A percentile compares a stretch with the other conserved stretches of the same genome.
Conservation (phyloP, 92 coral and sea anemone genomes). For the Umimayanthus kanabou region DNA sequence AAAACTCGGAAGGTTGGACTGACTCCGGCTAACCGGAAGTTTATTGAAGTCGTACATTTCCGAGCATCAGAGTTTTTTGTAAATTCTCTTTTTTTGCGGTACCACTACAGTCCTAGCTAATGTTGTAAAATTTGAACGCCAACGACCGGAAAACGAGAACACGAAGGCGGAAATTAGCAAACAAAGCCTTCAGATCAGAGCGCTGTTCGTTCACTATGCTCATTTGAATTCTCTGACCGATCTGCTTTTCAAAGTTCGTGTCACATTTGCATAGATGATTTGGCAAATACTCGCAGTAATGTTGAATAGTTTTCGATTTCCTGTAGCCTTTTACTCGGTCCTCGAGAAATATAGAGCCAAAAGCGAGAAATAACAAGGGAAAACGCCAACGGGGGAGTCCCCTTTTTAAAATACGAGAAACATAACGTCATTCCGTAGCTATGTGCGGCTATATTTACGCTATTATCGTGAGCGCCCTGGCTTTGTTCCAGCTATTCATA, state of each 20-base stretch:
- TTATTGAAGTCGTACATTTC: background rate
- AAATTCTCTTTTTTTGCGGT: background rate
- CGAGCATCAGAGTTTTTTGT: background rate
- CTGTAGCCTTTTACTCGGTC: background rate
- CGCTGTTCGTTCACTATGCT: background rate
- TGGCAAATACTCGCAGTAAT: background rate
- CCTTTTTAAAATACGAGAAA: background rate
- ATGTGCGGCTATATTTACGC: background rate
- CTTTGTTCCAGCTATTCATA: constrained; percentile 19
- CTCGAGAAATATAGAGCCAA: background rate
- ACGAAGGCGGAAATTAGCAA: constrained; percentile 27
- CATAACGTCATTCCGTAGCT: constrained; percentile 13
- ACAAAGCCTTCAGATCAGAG: constrained; percentile 22
- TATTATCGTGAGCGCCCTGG: background rate
- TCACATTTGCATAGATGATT: background rate
- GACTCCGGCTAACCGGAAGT: background rate
- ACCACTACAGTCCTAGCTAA: background rate
- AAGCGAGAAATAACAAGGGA: background rate
- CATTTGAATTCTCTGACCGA: constrained; percentile 4
- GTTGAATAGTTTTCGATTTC: background rate
- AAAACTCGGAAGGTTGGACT: background rate
- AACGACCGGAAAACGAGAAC: background rate
- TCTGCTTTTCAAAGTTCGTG: background rate
- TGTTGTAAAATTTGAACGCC: background rate
- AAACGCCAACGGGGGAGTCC: constrained; percentile 13